Base-by-base conservation (phyloP, 2,888 invertebrate genomes). In the Uropetala carovei region DNA sequence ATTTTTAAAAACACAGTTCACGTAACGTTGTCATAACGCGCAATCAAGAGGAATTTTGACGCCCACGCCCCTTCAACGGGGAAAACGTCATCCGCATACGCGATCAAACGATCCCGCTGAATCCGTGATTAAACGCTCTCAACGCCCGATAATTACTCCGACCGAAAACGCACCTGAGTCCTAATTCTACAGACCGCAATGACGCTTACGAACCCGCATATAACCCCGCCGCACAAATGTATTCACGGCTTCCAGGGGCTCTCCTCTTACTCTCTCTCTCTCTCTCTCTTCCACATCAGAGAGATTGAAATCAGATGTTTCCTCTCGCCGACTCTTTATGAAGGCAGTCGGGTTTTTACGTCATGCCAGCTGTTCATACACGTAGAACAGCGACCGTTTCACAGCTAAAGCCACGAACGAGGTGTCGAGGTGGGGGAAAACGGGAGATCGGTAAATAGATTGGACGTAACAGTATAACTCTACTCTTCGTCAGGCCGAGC, bases 141-240 rank as follows among this genome's bases (percentile, higher is more conserved):
- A 22, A 75, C 75, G 75, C 27, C 75, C 75, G 27, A 75, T 75
- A 75, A 75, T 75, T 75, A 75, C 75, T 75, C 22, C 75, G 22
- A 13, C 13, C 75, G 22, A 75, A 27, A 75, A 22, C 27, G 75
- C 75, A 75, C 75, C 75, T 75, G 75, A 68, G 75, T 75, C 27
- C 75, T 75, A 75, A 75, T 75, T 22, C 22, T 75, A 22, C 4
- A 22, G 75, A 27, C 68, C 22, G n/a, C 68, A 18, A 43, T 43
- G 43, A 18, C 7, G 68, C 16, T n/a, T 68, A 18, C 68, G 18
- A 75, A 27, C 27, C 75, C 75, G 43, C 5, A 43, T 43, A 43
- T 43, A 43, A 43, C 43, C 75, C 75, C 11, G 75, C 27, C 22
- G 27, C 75, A 75, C 75, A 75, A 75, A 75, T 75, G 75, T 75